These are phyloP conservation scores for Protobothrops flavoviridis DNA, from an alignment of 2,113 vertebrate species.

Conservation along the genomic window DNA sequence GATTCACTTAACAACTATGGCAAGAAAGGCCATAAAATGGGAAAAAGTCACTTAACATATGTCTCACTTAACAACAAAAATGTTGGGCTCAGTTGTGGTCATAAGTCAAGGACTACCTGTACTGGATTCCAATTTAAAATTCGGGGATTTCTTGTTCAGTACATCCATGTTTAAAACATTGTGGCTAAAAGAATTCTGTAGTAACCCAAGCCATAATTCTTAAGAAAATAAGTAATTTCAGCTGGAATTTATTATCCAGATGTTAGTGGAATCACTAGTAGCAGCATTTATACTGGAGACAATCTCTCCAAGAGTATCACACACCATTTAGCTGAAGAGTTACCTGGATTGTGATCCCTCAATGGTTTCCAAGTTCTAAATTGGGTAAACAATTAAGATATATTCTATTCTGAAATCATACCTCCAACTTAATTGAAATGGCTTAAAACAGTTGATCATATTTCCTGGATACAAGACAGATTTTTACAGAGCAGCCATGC, in stretches of 20 bases:
- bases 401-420: background rate
- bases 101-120: background rate
- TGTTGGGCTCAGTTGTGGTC: no score
- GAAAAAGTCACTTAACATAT: no score
- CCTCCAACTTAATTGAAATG: background rate
- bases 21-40: no score
- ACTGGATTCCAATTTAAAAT: background rate
- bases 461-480: background rate
- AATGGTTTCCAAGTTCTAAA: background rate
- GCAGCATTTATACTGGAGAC: background rate
- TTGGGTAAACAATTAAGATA: background rate
- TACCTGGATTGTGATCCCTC: background rate
- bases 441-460: background rate
- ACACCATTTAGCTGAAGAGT: background rate
- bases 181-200: background rate
- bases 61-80: no score
- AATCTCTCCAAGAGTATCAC: background rate
- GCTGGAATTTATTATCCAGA: background rate
- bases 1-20: background rate
- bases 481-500: background rate
- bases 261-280: background rate
- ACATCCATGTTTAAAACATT: background rate
- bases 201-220: background rate
- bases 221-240: no score
- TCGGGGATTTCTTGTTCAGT: background rate